Percentiles rank a stretch among this genome's conserved stretches.
Conservation (phyloP, 37 sponge, comb jelly and placozoan species). For the Spongilla lacustris region DNA sequence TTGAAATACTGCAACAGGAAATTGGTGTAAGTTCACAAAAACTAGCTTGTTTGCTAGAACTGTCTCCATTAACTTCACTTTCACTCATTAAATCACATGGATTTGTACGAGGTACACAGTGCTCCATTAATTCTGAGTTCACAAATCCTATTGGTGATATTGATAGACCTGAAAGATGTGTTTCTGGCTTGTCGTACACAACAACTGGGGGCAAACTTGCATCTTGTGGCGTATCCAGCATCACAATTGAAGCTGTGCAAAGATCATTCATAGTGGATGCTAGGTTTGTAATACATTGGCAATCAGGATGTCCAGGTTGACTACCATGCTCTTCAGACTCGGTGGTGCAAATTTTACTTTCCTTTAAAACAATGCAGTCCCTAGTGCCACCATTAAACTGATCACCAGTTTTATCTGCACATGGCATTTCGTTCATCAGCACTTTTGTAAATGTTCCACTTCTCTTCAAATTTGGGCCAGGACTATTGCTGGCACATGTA, state of each 20-base stretch:
- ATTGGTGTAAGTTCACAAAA: not conserved
- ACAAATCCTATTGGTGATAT: not conserved
- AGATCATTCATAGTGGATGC: no score
- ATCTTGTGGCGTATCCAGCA: not conserved
- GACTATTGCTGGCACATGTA: not conserved
- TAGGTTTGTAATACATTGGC: not conserved
- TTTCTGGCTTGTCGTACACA: not conserved
- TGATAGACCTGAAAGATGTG: not conserved
- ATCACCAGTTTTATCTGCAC: not conserved
- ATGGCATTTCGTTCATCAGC: not conserved
- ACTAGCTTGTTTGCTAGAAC: not conserved
- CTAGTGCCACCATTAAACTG: not conserved
- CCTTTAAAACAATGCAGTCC: not conserved
- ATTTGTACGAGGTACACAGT: not conserved
- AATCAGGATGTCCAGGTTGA: not conserved
- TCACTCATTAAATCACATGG: not conserved
- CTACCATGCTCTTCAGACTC: not conserved
- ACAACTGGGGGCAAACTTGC: no score
- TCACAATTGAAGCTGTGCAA: not conserved
- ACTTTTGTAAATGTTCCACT: conserved; percentile 28
- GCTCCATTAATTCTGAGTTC: not conserved
- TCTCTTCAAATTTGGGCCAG: not conserved
- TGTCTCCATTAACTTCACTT: not conserved
- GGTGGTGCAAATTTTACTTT: not conserved
- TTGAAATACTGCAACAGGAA: not conserved